These are phyloP conservation scores for Piaya cayana DNA, from an alignment of 2,113 vertebrate species.

Conservation along the genomic window DNA sequence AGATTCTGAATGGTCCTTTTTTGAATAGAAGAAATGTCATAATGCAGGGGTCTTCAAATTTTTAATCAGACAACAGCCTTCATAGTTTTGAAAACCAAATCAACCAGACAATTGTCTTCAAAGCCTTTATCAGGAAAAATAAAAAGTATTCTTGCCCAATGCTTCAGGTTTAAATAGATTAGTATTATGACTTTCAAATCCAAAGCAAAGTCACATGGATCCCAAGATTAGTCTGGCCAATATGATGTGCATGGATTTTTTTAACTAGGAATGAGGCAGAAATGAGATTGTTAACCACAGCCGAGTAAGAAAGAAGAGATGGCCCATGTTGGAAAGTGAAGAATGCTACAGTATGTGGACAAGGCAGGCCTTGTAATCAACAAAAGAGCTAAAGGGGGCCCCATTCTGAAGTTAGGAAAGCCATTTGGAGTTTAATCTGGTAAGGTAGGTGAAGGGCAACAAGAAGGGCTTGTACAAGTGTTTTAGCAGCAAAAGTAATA, in stretches of 20 bases:
- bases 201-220: background rate
- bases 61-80: background rate
- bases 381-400: no score
- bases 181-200: background rate
- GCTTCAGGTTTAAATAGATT: background rate
- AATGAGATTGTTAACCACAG: fast-evolving
- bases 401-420: no score
- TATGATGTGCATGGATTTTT: background rate
- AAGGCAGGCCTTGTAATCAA: no score
- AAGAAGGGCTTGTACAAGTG: no score
- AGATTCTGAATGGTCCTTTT: background rate
- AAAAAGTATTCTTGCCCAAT: background rate
- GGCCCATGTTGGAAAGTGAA: no score
- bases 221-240: background rate
- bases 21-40: background rate
- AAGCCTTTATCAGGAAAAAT: background rate
- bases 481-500: no score
- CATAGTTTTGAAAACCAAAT: background rate
- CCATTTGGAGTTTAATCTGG: no score
- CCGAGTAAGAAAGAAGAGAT: no score
- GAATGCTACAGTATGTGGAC: no score
- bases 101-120: background rate
- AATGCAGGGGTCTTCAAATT: background rate
- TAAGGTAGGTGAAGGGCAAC: no score
- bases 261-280: background rate